A percentile compares a stretch with the other conserved stretches of the same genome.
Conservation (phyloP, 2,888 invertebrate species). For the Microctonus hyperodae region DNA sequence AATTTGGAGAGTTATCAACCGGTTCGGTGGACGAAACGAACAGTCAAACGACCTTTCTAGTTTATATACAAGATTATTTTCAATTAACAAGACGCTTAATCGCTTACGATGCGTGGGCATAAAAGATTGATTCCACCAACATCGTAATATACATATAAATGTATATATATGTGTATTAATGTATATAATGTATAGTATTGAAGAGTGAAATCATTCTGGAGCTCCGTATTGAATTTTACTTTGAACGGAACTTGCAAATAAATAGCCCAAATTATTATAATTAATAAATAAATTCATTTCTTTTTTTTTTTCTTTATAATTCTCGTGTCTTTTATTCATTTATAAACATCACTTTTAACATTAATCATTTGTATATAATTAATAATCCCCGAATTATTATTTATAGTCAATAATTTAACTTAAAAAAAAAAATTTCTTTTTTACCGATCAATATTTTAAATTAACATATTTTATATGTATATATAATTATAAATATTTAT, state of each 20-base stretch:
- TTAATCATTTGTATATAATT: too few relatives aligned
- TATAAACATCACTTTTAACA: too few relatives aligned
- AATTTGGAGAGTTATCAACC: conserved; percentile 15
- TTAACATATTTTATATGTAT: too few relatives aligned
- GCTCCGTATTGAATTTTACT: neutral
- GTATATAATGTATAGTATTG: neutral
- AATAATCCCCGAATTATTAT: too few relatives aligned
- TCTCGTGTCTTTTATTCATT: too few relatives aligned
- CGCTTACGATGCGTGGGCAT: conserved; percentile 14
- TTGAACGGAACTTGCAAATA: conserved; percentile 19
- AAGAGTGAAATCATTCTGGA: neutral
- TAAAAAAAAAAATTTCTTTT: too few relatives aligned
- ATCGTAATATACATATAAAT: neutral
- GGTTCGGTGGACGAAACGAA: neutral
- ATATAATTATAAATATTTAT: neutral
- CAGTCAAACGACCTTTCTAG: neutral
- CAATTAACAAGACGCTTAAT: conserved; percentile 17
- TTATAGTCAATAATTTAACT: too few relatives aligned
- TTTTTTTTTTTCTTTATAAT: neutral
- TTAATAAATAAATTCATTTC: neutral
- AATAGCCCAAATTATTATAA: too few relatives aligned
- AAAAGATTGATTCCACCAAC: conserved; percentile 10
- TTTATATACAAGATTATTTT: neutral
- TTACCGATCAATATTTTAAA: too few relatives aligned
- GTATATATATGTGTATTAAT: neutral